Base-by-base conservation (phyloP, 2,113 vertebrate species). In the Rhinolophus ferrumequinum region DNA sequence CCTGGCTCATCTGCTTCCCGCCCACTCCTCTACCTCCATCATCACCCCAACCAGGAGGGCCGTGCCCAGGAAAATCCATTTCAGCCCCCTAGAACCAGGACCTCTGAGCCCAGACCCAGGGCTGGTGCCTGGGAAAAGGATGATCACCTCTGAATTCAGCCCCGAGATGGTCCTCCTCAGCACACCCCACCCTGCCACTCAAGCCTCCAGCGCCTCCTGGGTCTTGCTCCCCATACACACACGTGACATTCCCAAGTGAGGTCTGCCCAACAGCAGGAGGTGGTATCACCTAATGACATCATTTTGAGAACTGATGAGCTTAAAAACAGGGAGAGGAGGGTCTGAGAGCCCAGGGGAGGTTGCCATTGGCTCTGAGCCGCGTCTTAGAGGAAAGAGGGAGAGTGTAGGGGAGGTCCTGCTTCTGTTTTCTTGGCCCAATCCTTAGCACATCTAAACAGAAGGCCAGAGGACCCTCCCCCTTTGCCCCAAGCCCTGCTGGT, bases 211-310 rank as follows among this genome's bases (percentile, higher is more conserved):
- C 79, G 5, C 21, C 67, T 66, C 56, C 62, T 26, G 83, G 10
- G 6, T 73, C 77, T 47, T 73, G 47, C 0, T 7, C 8, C 26
- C 5, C 24, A 3, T 5, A 10, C 13, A 12, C 50, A n/a, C 2
- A 8, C 38, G 24, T 1, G 41, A 69, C 90, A 93, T 85, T 89
- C 86, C 64, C 89, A 60, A 93, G 38, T 56, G 88, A 94, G 14
- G 38, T 52, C 69, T 95, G 64, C 76, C 56, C 72, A 91, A 69
- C 52, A 54, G 70, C 70, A 88, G 72, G 66, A 90, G 56, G 82
- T 80, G 58, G 81, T 88, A 87, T 94, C 73, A 91, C 75, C 72
- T 86, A 96, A 19, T 97, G 93, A 97, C 94, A 94, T 96, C 96
- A 97, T 90, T 86, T 83, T 84, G 75, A 93, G 30, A 38, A 69